Evolutionary conservation across 2,113 vertebrate genomes (phyloP).

Genomic region (Chloropsis hardwickii): DNA sequence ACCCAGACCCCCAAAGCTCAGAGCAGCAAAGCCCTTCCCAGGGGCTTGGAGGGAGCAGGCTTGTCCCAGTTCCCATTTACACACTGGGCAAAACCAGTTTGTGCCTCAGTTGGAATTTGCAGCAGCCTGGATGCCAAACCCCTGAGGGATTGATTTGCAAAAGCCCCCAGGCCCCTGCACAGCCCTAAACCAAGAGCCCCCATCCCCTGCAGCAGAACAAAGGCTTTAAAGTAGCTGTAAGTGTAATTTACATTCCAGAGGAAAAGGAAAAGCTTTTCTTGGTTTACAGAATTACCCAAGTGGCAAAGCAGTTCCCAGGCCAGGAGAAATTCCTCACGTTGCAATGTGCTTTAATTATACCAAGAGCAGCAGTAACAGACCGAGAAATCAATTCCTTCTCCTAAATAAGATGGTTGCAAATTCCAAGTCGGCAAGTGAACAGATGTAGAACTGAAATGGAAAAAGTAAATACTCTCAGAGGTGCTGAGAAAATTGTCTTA

Average conservation of each 20-base stretch:
- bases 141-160: fast-evolving
- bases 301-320: constrained; percentile 39
- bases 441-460: constrained; percentile 39
- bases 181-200: neutral
- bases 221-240: neutral
- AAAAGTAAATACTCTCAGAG: constrained; percentile 4
- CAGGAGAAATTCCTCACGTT: constrained; percentile 11
- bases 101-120: fast-evolving
- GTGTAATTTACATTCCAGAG: constrained; percentile 7
- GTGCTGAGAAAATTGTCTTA: neutral
- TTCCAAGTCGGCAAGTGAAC: neutral
- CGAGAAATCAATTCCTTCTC: constrained; percentile 24
- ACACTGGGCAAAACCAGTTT: neutral
- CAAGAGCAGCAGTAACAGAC: neutral
- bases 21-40: neutral
- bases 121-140: neutral
- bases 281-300: constrained; percentile 32
- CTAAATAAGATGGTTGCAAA: neutral
- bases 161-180: neutral
- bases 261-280: constrained; percentile 4
- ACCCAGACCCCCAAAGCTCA: neutral
- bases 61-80: neutral
- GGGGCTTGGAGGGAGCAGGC: neutral
- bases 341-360: constrained; percentile 26
- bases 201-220: neutral